phyloP scores from a whole-genome alignment of 1,140 invertebrate species.

The Drosophila pseudoobscura region DNA sequence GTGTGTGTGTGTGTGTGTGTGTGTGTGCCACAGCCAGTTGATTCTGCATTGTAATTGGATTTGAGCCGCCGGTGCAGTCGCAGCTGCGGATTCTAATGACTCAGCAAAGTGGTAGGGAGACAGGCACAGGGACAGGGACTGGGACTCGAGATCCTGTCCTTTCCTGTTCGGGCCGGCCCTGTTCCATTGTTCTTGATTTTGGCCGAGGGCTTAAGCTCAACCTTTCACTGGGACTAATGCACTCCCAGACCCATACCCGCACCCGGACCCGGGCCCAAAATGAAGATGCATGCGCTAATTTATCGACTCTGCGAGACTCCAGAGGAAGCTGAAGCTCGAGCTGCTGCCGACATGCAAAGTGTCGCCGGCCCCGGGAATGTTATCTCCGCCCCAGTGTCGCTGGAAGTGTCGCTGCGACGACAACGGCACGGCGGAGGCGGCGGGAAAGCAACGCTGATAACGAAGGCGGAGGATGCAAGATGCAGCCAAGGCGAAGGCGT shows the following conservation, averaged over 20 bases:
- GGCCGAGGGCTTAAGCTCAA: not conserved
- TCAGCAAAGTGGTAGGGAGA: conserved; percentile 44
- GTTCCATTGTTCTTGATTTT: conserved; percentile 49
- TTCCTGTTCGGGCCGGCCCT: conserved; percentile 12
- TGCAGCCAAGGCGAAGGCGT: conserved; percentile 37
- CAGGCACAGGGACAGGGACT: not conserved
- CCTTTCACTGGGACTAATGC: conserved; percentile 60
- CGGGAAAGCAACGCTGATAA: conserved; percentile 3
- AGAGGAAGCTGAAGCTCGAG: conserved; percentile 12
- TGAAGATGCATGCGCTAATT: conserved; percentile 69
- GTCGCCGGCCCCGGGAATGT: conserved; percentile 49
- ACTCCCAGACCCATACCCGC: conserved; percentile 25
- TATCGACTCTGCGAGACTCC: conserved; percentile 38
- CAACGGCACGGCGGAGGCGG: conserved; percentile 17
- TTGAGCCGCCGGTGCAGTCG: conserved; percentile 68
- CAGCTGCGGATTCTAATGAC: conserved; percentile 77
- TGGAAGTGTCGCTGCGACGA: conserved; percentile 58
- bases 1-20: conserved; percentile 21
- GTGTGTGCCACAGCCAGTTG: conserved; percentile 32
- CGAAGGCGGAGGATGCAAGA: conserved; percentile 14
- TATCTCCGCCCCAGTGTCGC: conserved; percentile 52
- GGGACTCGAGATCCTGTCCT: conserved; percentile 5
- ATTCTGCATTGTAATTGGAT: conserved; percentile 75
- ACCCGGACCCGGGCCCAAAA: conserved; percentile 26
- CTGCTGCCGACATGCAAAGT: conserved; percentile 48